Conservation (phyloP, 2,888 invertebrate species). For the Rhimphoctona megacephalus region DNA sequence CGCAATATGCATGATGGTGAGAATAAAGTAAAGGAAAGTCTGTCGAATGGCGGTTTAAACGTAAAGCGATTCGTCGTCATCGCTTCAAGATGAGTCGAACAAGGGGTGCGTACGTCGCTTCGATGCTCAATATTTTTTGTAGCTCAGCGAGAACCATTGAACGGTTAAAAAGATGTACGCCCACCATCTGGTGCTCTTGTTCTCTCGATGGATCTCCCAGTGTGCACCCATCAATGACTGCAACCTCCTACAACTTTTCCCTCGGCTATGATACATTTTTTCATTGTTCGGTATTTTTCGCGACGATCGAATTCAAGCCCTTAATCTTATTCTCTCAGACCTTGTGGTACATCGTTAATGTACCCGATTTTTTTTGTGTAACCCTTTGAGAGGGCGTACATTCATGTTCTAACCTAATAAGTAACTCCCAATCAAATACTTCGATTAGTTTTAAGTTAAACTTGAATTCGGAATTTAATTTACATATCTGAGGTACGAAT, state of each 20-base stretch:
- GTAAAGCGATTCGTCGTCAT: conserved; percentile 1
- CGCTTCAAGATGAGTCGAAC: conserved; percentile 14
- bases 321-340: not conserved
- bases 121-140: conserved; percentile 54
- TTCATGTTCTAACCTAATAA: not conserved
- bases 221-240: conserved; percentile 21
- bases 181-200: conserved; percentile 81
- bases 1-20: not conserved
- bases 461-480: too few species aligned
- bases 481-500: too few species aligned
- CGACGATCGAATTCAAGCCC: not conserved
- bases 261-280: conserved; percentile 46
- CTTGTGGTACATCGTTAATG: not conserved
- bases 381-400: not conserved
- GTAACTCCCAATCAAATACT: not conserved
- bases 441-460: too few species aligned
- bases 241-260: conserved; percentile 67
- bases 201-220: conserved; percentile 67
- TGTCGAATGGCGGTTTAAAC: conserved; percentile 3
- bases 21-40: conserved; percentile 15
- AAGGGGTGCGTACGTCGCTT: conserved; percentile 35
- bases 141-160: conserved; percentile 58
- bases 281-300: conserved; percentile 70
- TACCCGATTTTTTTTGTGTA: not conserved
- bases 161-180: conserved; percentile 77